A percentile compares a stretch with the other conserved stretches of the same genome.
These are phyloP conservation scores for Aldrovandia affinis DNA, from an alignment of 2,797 vertebrate genomes.

Conservation along the genomic window DNA sequence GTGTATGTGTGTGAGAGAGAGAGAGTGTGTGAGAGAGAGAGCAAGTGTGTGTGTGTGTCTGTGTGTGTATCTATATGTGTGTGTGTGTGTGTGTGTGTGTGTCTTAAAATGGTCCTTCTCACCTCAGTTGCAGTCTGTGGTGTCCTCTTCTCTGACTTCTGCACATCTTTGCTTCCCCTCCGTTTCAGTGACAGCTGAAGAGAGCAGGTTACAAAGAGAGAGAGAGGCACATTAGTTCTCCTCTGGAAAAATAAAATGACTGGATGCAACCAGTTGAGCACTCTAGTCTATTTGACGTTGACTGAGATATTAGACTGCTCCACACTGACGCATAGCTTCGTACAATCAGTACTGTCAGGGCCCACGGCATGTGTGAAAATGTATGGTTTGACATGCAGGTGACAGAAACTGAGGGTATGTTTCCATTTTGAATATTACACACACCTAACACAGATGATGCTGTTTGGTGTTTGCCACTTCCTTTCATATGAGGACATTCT, in stretches of 20 bases:
- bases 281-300: not conserved
- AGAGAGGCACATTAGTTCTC: conserved; percentile 53
- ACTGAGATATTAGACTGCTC: not conserved
- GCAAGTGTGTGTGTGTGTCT: no score
- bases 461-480: not conserved
- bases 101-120: conserved; percentile 46
- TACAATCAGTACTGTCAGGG: not conserved
- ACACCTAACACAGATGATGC: not conserved
- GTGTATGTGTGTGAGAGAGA: no score
- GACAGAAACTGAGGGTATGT: not conserved
- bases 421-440: not conserved
- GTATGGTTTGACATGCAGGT: not conserved
- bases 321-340: not conserved
- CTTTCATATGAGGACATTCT: not conserved
- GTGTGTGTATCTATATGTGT: no score
- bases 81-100: not conserved
- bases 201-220: conserved; percentile 44
- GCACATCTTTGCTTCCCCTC: conserved; percentile 91
- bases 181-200: conserved; percentile 90
- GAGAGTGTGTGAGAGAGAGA: no score
- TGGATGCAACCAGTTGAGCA: not conserved
- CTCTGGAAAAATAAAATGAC: not conserved
- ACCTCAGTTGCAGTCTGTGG: conserved; percentile 90
- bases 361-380: not conserved
- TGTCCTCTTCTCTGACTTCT: conserved; percentile 86